phyloP scores from a whole-genome alignment of 2,113 vertebrate genomes.

The Ascaphus truei region DNA sequence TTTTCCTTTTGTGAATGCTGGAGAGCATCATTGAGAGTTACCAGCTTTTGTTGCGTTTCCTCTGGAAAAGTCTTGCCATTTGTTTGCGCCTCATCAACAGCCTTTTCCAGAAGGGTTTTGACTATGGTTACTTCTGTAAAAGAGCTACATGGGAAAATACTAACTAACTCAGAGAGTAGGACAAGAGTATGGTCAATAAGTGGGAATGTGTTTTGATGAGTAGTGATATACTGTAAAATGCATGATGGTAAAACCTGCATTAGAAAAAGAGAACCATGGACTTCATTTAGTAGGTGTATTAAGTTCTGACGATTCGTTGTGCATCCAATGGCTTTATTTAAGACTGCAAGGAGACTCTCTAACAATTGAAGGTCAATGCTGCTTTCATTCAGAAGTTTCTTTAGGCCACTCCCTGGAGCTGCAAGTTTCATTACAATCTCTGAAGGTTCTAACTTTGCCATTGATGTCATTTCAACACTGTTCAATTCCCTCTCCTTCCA shows the following conservation, averaged over 20 bases:
- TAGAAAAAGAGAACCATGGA: slow-evolving; percentile 33
- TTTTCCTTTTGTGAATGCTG: slow-evolving; percentile 31
- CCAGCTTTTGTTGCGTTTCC: slow-evolving; percentile 14
- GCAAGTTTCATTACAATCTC: slow-evolving; percentile 36
- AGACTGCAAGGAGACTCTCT: slow-evolving; percentile 21
- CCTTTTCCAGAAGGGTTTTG: slow-evolving; percentile 6
- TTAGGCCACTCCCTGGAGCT: slow-evolving; percentile 34
- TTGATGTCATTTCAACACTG: slow-evolving; percentile 59
- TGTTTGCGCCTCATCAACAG: neutral
- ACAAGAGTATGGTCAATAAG: slow-evolving; percentile 20
- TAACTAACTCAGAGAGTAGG: slow-evolving; percentile 22
- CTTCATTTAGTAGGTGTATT: slow-evolving; percentile 21
- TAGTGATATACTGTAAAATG: slow-evolving; percentile 1
- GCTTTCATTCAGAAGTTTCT: slow-evolving; percentile 16
- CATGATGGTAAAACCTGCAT: slow-evolving; percentile 18
- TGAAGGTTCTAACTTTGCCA: slow-evolving; percentile 26
- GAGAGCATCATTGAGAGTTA: slow-evolving; percentile 12
- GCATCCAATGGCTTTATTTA: slow-evolving; percentile 26
- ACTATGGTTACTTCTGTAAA: slow-evolving; percentile 26
- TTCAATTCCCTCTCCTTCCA: slow-evolving; percentile 8
- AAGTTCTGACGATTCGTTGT: slow-evolving; percentile 29
- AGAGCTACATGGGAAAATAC: slow-evolving; percentile 30
- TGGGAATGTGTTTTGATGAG: slow-evolving; percentile 34
- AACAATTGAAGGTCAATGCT: neutral
- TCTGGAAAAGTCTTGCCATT: neutral